Percentiles rank a stretch among this genome's conserved stretches.
These are phyloP conservation scores for Nomada lathburiana DNA, from an alignment of 2,888 invertebrate genomes.

Conservation along the genomic window DNA sequence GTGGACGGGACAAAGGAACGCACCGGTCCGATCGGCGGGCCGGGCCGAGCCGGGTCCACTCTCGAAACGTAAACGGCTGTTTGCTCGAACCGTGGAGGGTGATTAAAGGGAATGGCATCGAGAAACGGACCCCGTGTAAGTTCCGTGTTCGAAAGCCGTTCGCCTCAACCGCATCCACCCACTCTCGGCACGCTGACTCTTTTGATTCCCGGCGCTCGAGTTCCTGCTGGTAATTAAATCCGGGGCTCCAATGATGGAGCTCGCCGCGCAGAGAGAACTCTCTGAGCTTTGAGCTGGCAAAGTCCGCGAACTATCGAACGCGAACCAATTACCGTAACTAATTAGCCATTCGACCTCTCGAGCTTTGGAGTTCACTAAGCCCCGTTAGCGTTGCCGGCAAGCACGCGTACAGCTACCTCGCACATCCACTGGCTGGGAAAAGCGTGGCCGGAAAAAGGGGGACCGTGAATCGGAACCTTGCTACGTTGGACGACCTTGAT, in stretches of 20 bases:
- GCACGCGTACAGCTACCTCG: neutral
- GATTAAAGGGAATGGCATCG: constrained; percentile 62
- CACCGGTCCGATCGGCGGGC: neutral
- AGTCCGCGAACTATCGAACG: constrained; percentile 73
- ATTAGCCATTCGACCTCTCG: constrained; percentile 69
- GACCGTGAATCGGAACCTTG: constrained; percentile 35
- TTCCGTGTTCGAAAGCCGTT: constrained; percentile 48
- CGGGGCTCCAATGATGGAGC: constrained; percentile 58
- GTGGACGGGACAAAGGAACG: constrained; percentile 43
- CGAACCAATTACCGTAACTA: constrained; percentile 74
- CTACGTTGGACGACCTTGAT: constrained; percentile 42
- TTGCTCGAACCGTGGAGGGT: constrained; percentile 48
- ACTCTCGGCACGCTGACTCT: constrained; percentile 44
- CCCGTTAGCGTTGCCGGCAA: constrained; percentile 47
- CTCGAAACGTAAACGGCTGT: constrained; percentile 54
- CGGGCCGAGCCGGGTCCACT: constrained; percentile 5
- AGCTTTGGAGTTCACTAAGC: constrained; percentile 66
- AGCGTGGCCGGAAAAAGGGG: constrained; percentile 11
- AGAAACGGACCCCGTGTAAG: constrained; percentile 54
- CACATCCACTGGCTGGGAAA: neutral
- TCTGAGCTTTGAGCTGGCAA: constrained; percentile 68
- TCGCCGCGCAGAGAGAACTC: constrained; percentile 18
- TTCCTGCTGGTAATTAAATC: constrained; percentile 70
- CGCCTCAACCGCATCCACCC: neutral
- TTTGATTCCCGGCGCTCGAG: constrained; percentile 60